These are phyloP conservation scores for Amazonetta brasiliensis DNA, from an alignment of 2,797 vertebrate genomes.

Conservation along the genomic window DNA sequence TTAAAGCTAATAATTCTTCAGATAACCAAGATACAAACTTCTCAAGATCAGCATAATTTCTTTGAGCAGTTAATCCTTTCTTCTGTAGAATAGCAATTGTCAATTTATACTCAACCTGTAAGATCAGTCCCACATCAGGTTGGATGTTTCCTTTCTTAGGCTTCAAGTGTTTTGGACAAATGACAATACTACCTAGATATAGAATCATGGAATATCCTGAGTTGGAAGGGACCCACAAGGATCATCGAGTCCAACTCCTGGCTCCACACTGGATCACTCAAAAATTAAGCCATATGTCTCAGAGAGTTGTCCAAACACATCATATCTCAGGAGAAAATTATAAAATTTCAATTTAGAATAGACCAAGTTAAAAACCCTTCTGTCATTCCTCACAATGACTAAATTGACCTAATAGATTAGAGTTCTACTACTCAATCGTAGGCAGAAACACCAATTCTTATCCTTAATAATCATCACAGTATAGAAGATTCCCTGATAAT, in stretches of 20 bases:
- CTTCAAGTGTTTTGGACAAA: conserved; percentile 11
- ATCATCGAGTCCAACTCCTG: too few relatives aligned
- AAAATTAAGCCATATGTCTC: too few relatives aligned
- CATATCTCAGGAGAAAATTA: not conserved
- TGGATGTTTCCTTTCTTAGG: not conserved
- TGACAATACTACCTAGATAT: not conserved
- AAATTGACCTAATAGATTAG: not conserved
- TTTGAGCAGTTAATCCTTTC: conserved; percentile 12
- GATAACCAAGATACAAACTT: conserved; percentile 26
- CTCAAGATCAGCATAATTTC: not conserved
- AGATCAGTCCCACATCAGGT: not conserved
- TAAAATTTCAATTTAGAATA: not conserved
- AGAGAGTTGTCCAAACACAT: not conserved
- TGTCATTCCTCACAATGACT: not conserved
- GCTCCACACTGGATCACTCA: too few relatives aligned
- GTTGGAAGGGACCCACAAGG: too few relatives aligned
- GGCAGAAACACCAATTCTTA: not conserved
- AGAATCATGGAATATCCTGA: not conserved
- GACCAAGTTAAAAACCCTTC: not conserved
- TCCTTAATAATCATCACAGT: not conserved
- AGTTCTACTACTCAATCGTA: not conserved
- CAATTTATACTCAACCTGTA: not conserved
- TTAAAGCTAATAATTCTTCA: conserved; percentile 30
- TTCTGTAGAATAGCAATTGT: not conserved
- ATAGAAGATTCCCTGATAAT: not conserved